These are phyloP conservation scores for Pseudococcus longispinus DNA, from an alignment of 2,888 invertebrate species.

Conservation along the genomic window DNA sequence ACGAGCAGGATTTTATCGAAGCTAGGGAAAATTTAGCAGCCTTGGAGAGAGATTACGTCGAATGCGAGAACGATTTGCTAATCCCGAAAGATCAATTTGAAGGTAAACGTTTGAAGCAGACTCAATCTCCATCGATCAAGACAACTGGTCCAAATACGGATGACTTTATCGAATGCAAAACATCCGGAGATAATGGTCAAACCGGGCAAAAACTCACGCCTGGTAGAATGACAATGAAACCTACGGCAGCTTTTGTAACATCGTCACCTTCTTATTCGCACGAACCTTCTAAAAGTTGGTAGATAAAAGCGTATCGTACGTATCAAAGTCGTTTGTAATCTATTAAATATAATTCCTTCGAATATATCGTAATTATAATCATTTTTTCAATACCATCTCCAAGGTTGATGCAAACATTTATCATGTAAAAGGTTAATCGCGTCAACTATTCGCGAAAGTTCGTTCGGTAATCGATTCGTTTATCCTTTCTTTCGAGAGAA, in stretches of 20 bases:
- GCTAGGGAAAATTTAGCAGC: slow-evolving; percentile 29
- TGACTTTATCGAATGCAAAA: not conserved
- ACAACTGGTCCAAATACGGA: too few relatives aligned
- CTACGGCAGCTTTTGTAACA: not conserved
- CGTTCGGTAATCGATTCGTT: not conserved
- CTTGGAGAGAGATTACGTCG: slow-evolving; percentile 15
- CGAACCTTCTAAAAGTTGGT: not conserved
- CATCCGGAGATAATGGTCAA: not conserved
- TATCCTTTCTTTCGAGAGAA: not conserved
- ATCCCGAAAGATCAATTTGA: not conserved
- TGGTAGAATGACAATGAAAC: not conserved
- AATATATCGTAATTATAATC: not conserved
- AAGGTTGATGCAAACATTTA: not conserved
- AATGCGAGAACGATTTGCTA: not conserved
- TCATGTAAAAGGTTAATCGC: not conserved
- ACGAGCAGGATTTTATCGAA: slow-evolving; percentile 42
- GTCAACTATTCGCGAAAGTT: not conserved
- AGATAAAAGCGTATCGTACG: not conserved
- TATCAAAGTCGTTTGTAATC: not conserved
- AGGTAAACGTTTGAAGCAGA: not conserved
- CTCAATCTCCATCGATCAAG: not conserved
- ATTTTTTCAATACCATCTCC: slow-evolving; percentile 22
- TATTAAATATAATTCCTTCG: not conserved
- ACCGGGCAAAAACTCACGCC: not conserved
- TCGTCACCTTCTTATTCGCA: not conserved